These are phyloP conservation scores for Sapayoa aenigma DNA, from an alignment of 2,113 vertebrate species.

Conservation along the genomic window DNA sequence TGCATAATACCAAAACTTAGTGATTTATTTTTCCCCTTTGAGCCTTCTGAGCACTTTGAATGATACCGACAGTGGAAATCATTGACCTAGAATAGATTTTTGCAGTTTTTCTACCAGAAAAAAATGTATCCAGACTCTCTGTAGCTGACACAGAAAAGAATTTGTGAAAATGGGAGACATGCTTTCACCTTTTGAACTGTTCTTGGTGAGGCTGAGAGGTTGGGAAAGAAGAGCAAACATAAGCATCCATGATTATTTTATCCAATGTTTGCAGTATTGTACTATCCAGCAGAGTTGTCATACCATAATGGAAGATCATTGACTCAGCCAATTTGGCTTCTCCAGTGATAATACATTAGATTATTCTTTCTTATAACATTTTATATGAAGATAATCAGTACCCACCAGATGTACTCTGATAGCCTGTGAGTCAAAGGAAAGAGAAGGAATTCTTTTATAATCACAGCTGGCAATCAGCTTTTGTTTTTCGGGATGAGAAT, in stretches of 20 bases:
- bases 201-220: background rate
- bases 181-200: slow-evolving; percentile 32
- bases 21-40: slow-evolving; percentile 22
- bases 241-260: background rate
- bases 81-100: slow-evolving; percentile 64
- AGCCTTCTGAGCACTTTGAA: slow-evolving; percentile 20
- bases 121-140: slow-evolving; percentile 16
- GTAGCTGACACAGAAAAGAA: slow-evolving; percentile 16
- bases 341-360: background rate
- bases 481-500: slow-evolving; percentile 21
- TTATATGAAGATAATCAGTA: background rate
- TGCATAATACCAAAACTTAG: background rate
- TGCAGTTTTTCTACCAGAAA: slow-evolving; percentile 4
- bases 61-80: slow-evolving; percentile 31
- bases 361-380: background rate
- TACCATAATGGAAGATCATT: background rate
- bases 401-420: background rate
- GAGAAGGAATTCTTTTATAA: slow-evolving; percentile 21
- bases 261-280: background rate
- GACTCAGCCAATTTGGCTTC: background rate
- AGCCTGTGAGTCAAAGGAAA: background rate
- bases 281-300: background rate
- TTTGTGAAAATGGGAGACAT: background rate
- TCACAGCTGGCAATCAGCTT: slow-evolving; percentile 24
- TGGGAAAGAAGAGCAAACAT: background rate